Conservation (phyloP, 2,888 invertebrate species). For the Galeopsomyia nigrocyanea region DNA sequence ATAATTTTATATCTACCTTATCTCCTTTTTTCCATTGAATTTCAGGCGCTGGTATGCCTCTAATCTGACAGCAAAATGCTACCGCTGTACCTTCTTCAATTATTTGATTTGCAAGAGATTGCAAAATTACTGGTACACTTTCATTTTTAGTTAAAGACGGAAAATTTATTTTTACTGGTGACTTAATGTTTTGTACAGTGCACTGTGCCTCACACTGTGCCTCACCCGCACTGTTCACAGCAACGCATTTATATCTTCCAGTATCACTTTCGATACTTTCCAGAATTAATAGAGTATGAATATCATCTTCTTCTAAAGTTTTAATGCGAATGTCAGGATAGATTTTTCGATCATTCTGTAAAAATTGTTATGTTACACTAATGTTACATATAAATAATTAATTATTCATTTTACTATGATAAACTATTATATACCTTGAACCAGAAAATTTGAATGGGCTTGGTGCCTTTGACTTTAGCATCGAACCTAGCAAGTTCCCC, state of each 20-base stretch:
- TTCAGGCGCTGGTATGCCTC: conserved; percentile 85
- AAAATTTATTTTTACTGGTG: conserved; percentile 77
- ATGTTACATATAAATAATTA: background rate
- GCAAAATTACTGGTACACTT: conserved; percentile 86
- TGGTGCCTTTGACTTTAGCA: conserved; percentile 89
- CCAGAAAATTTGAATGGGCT: conserved; percentile 95
- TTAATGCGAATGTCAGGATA: conserved; percentile 92
- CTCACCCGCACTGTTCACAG: conserved; percentile 93
- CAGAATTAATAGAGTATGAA: conserved; percentile 89
- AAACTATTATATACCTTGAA: conserved; percentile 75
- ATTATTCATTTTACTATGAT: too few species aligned
- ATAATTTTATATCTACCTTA: conserved; percentile 68
- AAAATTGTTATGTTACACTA: conserved; percentile 13
- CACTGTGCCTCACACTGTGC: conserved; percentile 95
- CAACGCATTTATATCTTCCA: conserved; percentile 96
- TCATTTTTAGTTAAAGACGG: conserved; percentile 80
- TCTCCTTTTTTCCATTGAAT: conserved; percentile 94
- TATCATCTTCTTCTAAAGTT: conserved; percentile 91
- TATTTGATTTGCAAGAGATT: conserved; percentile 87
- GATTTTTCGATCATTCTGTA: conserved; percentile 87
- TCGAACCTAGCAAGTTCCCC: conserved; percentile 92
- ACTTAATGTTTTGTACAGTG: conserved; percentile 79
- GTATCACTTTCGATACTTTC: conserved; percentile 91
- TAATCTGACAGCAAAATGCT: conserved; percentile 89
- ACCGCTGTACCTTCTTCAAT: conserved; percentile 95